Percentiles rank a stretch among this genome's conserved stretches.
Conservation (phyloP, 1,140 invertebrate species). For the Penaeus chinensis region DNA sequence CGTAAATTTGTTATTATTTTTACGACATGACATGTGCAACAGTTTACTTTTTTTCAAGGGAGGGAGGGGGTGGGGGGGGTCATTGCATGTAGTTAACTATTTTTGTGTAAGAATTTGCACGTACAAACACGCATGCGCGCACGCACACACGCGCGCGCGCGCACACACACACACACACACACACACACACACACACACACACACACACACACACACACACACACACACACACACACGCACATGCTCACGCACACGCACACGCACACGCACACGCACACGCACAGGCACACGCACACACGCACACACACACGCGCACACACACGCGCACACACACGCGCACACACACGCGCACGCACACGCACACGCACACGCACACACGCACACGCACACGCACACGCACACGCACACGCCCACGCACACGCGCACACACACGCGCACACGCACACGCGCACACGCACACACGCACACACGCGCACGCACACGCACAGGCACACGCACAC, state of each 20-base stretch:
- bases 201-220: slow-evolving; percentile 34
- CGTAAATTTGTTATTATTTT: too few relatives aligned
- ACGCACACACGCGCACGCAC: neutral
- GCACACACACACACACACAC: too few relatives aligned
- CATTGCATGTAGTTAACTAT: neutral
- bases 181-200: slow-evolving; percentile 10
- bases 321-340: slow-evolving; percentile 1
- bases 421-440: too few relatives aligned
- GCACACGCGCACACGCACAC: neutral
- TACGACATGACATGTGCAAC: neutral
- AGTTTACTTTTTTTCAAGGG: neutral
- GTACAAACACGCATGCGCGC: too few relatives aligned
- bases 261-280: slow-evolving; percentile 33
- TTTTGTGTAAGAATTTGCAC: too few relatives aligned
- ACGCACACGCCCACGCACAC: too few relatives aligned
- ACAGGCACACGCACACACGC: slow-evolving; percentile 19
- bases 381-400: too few relatives aligned
- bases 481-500: slow-evolving; percentile 29
- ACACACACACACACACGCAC: slow-evolving; percentile 36
- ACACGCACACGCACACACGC: neutral
- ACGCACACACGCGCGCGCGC: too few relatives aligned
- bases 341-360: neutral
- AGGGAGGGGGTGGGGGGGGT: neutral
- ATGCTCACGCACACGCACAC: slow-evolving; percentile 28
- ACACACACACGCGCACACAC: slow-evolving; percentile 28